These are phyloP conservation scores for Selene dorsalis DNA, from an alignment of 2,797 vertebrate genomes.

Conservation along the genomic window DNA sequence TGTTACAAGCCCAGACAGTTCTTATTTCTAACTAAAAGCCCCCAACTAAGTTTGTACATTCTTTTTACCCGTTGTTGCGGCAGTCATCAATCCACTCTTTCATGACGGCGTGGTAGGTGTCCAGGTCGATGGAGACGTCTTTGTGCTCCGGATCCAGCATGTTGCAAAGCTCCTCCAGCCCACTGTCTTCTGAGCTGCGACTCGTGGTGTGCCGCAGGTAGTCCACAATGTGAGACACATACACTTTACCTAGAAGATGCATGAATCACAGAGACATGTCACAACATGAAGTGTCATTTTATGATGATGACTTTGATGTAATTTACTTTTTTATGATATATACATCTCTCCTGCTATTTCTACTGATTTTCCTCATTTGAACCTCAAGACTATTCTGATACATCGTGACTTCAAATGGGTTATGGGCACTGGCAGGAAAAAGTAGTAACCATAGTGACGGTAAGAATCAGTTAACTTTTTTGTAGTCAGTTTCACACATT, in stretches of 20 bases:
- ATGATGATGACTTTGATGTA: not conserved
- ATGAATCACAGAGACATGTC: not conserved
- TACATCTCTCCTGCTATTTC: not conserved
- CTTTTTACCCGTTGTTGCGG: slow-evolving; percentile 85
- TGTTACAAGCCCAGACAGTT: not conserved
- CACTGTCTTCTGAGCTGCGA: slow-evolving; percentile 85
- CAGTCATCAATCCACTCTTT: slow-evolving; percentile 90
- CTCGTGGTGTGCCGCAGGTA: slow-evolving; percentile 88
- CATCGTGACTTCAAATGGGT: slow-evolving; percentile 16
- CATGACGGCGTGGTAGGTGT: slow-evolving; percentile 89
- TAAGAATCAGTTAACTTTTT: not conserved
- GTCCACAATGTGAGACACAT: slow-evolving; percentile 89
- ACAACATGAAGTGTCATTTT: not conserved
- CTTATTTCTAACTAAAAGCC: not conserved
- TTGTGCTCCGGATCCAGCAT: slow-evolving; percentile 91
- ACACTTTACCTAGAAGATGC: slow-evolving; percentile 86
- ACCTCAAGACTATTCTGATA: not conserved
- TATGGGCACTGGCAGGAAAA: slow-evolving; percentile 26
- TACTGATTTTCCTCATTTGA: not conserved
- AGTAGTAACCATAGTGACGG: slow-evolving; percentile 44
- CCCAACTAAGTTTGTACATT: not conserved
- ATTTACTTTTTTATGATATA: not conserved
- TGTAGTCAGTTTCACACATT: slow-evolving; percentile 10
- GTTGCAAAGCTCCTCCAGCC: slow-evolving; percentile 89
- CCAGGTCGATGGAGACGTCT: slow-evolving; percentile 89